Percentiles rank a stretch among this genome's conserved stretches.
phyloP scores from a whole-genome alignment of 2,888 invertebrate species.

The Limenitis camilla region DNA sequence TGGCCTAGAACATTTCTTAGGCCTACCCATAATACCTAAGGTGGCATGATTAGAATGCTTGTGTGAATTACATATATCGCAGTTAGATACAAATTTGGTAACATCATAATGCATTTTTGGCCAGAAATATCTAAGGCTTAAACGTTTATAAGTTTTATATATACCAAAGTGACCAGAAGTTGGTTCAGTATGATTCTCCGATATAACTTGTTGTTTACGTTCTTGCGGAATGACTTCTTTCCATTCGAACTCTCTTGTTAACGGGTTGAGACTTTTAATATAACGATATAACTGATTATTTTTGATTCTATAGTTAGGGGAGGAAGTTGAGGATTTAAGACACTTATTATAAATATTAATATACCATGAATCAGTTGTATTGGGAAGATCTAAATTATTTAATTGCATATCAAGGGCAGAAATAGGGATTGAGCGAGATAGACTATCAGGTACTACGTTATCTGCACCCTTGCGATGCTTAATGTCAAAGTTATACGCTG shows the following conservation, averaged over 20 bases:
- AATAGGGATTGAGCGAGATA: constrained; percentile 20
- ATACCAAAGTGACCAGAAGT: constrained; percentile 18
- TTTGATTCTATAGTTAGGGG: constrained; percentile 10
- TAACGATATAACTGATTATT: constrained; percentile 12
- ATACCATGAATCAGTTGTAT: constrained; percentile 23
- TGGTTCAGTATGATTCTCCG: constrained; percentile 17
- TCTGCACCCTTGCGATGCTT: constrained; percentile 27
- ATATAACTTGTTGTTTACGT: constrained; percentile 1
- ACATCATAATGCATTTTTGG: constrained; percentile 15
- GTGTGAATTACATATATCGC: constrained; percentile 14
- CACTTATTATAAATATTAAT: constrained; percentile 21
- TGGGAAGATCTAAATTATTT: not conserved
- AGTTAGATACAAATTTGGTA: constrained; percentile 1
- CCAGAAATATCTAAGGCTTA: constrained; percentile 14
- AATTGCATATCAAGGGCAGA: not conserved
- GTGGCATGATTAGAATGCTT: constrained; percentile 19
- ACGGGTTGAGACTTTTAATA: constrained; percentile 15
- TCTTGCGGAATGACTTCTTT: constrained; percentile 24
- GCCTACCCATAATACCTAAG: constrained; percentile 22
- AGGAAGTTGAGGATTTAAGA: constrained; percentile 5
- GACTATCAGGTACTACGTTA: constrained; percentile 27
- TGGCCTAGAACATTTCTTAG: constrained; percentile 21
- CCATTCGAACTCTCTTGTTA: constrained; percentile 22
- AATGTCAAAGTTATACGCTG: constrained; percentile 25
- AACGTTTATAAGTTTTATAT: constrained; percentile 25